Percentiles rank a stretch among this genome's conserved stretches.
Evolutionary conservation across 2,888 invertebrate species (phyloP).

Genomic region (Mellilla xanthometata): DNA sequence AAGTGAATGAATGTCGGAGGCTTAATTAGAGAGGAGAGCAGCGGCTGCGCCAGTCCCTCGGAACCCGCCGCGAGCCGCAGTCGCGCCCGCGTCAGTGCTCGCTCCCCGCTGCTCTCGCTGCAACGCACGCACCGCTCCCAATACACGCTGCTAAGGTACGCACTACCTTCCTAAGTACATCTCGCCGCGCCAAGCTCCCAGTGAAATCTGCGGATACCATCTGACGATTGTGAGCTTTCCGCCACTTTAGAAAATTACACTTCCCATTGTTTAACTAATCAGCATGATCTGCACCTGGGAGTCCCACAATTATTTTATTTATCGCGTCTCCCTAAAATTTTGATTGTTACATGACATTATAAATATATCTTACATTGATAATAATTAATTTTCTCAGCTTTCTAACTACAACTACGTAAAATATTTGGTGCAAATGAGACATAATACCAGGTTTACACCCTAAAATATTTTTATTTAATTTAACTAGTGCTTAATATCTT

Average conservation of each 20-base stretch:
- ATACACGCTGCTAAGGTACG: slow-evolving; percentile 63
- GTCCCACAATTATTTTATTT: slow-evolving; percentile 11
- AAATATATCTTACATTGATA: too few relatives aligned
- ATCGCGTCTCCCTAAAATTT: slow-evolving; percentile 11
- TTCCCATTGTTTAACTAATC: slow-evolving; percentile 19
- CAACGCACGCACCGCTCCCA: slow-evolving; percentile 38
- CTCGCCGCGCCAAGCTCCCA: slow-evolving; percentile 6
- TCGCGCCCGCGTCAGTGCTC: slow-evolving; percentile 50
- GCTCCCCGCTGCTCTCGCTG: slow-evolving; percentile 31
- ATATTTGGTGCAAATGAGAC: too few relatives aligned
- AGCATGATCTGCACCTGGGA: slow-evolving; percentile 11
- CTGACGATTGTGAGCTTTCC: slow-evolving; percentile 27
- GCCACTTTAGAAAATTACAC: slow-evolving; percentile 15
- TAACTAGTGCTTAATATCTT: too few relatives aligned
- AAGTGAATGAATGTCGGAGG: slow-evolving; percentile 81
- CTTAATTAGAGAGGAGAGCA: slow-evolving; percentile 81
- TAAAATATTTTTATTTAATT: too few relatives aligned
- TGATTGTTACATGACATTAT: slow-evolving; percentile 5
- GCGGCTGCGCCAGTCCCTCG: slow-evolving; percentile 74
- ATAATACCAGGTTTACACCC: too few relatives aligned
- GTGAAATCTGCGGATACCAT: slow-evolving; percentile 22
- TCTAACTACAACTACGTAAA: too few relatives aligned
- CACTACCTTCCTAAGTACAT: too few relatives aligned
- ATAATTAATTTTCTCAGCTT: too few relatives aligned
- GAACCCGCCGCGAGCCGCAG: slow-evolving; percentile 64